A percentile compares a stretch with the other conserved stretches of the same genome.
phyloP scores from a whole-genome alignment of 2,113 vertebrate species.

The Brachypodius melanocephalos region DNA sequence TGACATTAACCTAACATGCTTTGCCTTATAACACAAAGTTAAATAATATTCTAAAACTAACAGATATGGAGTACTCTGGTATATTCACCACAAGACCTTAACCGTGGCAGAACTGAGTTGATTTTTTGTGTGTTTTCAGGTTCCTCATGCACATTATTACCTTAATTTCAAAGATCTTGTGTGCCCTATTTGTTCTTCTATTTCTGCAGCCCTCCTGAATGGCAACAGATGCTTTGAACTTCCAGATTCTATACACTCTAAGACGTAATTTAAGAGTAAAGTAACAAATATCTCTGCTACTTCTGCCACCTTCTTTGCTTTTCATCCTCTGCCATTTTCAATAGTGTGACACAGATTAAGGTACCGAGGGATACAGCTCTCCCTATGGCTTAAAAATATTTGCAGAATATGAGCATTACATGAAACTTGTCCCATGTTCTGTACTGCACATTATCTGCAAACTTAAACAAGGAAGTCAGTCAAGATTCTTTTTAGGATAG shows the following conservation, averaged over 20 bases:
- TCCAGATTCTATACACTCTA: not conserved
- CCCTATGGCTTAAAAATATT: not conserved
- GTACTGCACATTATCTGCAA: not conserved
- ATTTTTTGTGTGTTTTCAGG: not conserved
- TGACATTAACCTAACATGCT: not conserved
- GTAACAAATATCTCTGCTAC: not conserved
- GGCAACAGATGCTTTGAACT: not conserved
- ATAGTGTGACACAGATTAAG: not conserved
- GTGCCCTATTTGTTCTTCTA: not conserved
- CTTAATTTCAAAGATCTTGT: not conserved
- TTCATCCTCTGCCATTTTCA: not conserved
- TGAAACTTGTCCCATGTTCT: not conserved
- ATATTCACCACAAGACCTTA: not conserved
- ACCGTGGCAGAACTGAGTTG: accelerated
- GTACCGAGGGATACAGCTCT: not conserved
- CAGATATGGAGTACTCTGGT: not conserved
- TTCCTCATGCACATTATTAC: not conserved
- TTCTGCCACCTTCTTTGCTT: not conserved
- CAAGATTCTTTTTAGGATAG: not conserved
- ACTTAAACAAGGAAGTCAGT: not conserved
- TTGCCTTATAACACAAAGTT: not conserved
- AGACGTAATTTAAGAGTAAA: not conserved
- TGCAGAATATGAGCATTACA: not conserved
- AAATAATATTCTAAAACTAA: not conserved
- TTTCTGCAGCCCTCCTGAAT: not conserved